Base-by-base conservation (phyloP, 2,797 vertebrate genomes). In the Gymnothorax reevesii region DNA sequence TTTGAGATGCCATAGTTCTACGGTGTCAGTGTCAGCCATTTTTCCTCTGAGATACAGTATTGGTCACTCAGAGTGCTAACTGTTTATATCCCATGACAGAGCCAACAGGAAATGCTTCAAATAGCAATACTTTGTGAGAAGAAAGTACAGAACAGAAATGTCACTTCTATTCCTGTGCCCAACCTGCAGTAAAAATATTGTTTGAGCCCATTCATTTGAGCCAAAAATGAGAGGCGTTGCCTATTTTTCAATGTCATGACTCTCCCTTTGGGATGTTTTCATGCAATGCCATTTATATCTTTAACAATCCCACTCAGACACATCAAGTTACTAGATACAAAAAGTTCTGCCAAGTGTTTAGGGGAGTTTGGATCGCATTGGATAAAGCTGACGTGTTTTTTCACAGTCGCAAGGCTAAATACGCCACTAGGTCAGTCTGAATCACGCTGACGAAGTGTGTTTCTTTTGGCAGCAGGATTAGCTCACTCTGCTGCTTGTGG, bases 111-210 rank as follows among this genome's bases (percentile, higher is more conserved):
- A 13, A 80, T 9, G 52, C 77, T 80, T 80, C 55, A 80, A 80
- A 80, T 80, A 80, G 77, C 77, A 55, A 80, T 80, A 20, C 52
- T 55, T 54, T 80, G 49, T 49, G 77, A 80, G 77, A 80, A 80
- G 17, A n/a, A 80, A 80, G 77, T 80, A 80, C 77, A 80, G 17
- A 55, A 55, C 1, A 3, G 20, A 80, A 80, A 33, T 9, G 75
- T 13, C 6, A 8, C 75, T 54, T 79, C 49, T 79, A 54, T 79
- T 79, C 75, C 15, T 79, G 75, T 54, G 7, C 42, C 15, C 49
- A 22, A 9, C 77, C 49, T 80, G n/a, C 77, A 80, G 77, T 80
- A 80, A 80, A 77, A 80, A 54, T 22, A 55, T 80, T 55, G 7
- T 54, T 33, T 9, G 20, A 22, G 13, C 42, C 49, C 52, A 22